A percentile compares a stretch with the other conserved stretches of the same genome.
Conservation (phyloP, 2,113 vertebrate species). For the Dipodomys spectabilis region DNA sequence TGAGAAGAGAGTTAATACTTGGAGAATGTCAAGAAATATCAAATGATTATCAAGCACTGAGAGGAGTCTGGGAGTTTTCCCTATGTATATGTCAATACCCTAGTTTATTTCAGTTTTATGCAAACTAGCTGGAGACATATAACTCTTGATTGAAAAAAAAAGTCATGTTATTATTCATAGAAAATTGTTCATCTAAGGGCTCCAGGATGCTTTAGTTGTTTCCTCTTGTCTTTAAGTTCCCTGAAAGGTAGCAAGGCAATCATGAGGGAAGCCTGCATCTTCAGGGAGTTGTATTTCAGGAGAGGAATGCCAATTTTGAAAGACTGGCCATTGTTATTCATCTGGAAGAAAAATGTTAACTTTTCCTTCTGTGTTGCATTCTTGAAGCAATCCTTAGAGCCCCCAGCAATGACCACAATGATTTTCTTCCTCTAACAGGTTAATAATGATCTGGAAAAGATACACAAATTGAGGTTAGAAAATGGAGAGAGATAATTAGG, state of each 20-base stretch:
- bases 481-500: neutral
- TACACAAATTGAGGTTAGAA: neutral
- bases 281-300: neutral
- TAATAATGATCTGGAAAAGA: neutral
- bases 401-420: neutral
- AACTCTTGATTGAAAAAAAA: neutral
- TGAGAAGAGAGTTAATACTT: neutral
- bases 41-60: neutral
- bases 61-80: neutral
- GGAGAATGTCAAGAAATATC: constrained; percentile 24
- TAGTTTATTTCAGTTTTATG: neutral
- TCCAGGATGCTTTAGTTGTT: neutral
- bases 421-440: neutral
- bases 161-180: neutral
- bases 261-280: neutral
- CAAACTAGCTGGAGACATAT: neutral
- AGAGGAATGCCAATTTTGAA: neutral
- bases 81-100: neutral
- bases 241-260: neutral
- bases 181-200: neutral
- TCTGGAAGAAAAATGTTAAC: neutral
- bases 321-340: neutral
- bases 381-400: neutral
- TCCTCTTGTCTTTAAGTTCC: neutral
- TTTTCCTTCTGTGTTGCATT: neutral